Evolutionary conservation across 2,797 vertebrate species (phyloP).

Genomic region (Gymnothorax reevesii): DNA sequence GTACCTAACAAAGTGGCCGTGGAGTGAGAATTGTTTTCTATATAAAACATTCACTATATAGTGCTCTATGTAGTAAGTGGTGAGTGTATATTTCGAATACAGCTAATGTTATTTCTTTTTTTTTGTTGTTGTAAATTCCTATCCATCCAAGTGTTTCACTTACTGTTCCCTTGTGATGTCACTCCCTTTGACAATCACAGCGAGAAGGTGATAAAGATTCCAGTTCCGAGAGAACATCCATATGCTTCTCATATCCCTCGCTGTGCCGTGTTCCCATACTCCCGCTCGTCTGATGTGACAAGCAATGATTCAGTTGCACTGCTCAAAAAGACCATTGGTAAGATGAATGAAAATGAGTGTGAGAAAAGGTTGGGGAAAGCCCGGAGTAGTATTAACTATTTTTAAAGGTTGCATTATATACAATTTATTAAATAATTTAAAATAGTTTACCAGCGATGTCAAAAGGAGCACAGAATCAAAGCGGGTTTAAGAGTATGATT

Average conservation of each 20-base stretch:
- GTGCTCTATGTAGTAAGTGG: too few species aligned
- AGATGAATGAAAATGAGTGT: constrained; percentile 12
- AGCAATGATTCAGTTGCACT: constrained; percentile 58
- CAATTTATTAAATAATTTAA: too few species aligned
- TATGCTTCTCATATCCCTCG: constrained; percentile 78
- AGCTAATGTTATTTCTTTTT: neutral
- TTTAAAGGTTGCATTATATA: too few species aligned
- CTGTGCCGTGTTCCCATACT: constrained; percentile 73
- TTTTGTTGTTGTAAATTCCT: neutral
- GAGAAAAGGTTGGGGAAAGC: neutral
- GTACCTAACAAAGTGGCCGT: too few species aligned
- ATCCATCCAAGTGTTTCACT: neutral
- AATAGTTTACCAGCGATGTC: too few species aligned
- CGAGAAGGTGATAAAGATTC: constrained; percentile 60
- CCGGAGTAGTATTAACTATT: too few species aligned
- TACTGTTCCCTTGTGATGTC: neutral
- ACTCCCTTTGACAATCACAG: constrained; percentile 46
- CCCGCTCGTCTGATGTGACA: constrained; percentile 60
- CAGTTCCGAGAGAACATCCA: constrained; percentile 69
- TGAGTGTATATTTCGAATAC: too few species aligned
- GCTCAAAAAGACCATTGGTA: constrained; percentile 73
- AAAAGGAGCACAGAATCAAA: neutral
- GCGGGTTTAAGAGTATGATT: neutral
- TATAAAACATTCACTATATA: too few species aligned
- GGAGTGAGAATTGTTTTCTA: too few species aligned